Evolutionary conservation across 2,888 invertebrate species (phyloP), one percentile per base, ranked within the genome.

Genomic region (Alitta virens): DNA sequence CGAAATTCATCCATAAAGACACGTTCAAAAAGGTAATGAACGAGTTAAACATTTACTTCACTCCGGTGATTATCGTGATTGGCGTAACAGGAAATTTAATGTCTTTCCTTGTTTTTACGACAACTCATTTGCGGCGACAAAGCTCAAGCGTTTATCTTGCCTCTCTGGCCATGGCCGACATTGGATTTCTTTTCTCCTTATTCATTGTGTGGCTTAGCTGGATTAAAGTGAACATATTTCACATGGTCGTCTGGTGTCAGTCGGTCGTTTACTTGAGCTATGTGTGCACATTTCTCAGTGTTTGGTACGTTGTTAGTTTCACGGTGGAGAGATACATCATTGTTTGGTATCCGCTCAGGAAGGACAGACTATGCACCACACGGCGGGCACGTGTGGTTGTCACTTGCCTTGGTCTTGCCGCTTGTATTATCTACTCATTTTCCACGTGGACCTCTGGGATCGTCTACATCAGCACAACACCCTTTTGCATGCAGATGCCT

Each of bases 71-170:
- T 1, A 87, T 90, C 2, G 74, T 85, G 14, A 83, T 90, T 14
- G 93, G 93, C 21, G 83, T 86, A 0, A 76, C 90, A 12, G 92
- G 92, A 2, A 93, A 93, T 76, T 83, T 87, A 25, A 74, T 91
- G 0, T 90, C 91, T 0, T 85, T 91, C 0, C 85, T 87, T 67
- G 89, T 92, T 0, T 91, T 92, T 75, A 87, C 87, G 68, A 85
- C 84, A 53, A 89, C 89, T 40, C 90, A 90, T 12, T 82, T 92
- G 57, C 83, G 88, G 18, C 85, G 87, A 52, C 86, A 89, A 23
- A 90, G 91, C 0, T 91, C 91, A 0, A 89, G 89, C 66, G 88
- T 89, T 70, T 93, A 92, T 77, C 82, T 93, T 68, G 87, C 90
- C 0, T 90, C 89, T 0, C 80, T 93, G 56, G 91, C 91, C 0